These are phyloP conservation scores for Silurus asotus DNA, from an alignment of 2,113 vertebrate genomes.

Conservation along the genomic window DNA sequence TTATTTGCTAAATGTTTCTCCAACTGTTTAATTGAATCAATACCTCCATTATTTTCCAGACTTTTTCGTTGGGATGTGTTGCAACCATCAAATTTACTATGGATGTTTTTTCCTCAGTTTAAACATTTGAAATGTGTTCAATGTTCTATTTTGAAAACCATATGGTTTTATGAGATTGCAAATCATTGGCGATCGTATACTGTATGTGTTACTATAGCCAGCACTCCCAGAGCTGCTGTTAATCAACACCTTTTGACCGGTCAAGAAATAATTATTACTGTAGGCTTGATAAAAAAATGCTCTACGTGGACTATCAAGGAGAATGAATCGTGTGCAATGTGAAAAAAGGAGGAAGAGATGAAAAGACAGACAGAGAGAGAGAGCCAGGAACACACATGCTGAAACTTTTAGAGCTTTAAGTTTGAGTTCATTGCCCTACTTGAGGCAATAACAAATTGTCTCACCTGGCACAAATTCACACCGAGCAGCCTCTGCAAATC, in stretches of 20 bases:
- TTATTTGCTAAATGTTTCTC: no score
- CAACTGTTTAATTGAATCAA: no score
- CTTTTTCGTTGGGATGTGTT: no score
- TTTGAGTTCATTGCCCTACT: constrained; percentile 23
- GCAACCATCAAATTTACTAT: no score
- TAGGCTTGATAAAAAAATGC: neutral
- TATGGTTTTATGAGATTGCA: no score
- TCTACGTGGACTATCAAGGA: neutral
- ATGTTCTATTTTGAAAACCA: no score
- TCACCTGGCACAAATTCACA: constrained; percentile 29
- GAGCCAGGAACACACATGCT: neutral
- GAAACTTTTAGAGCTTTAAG: neutral
- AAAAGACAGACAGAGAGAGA: neutral
- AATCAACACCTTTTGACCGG: neutral
- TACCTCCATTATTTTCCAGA: no score
- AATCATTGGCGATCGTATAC: no score
- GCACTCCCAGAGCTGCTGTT: neutral
- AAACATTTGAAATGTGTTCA: no score
- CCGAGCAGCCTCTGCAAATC: constrained; percentile 7
- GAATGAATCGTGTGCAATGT: neutral
- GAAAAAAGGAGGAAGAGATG: neutral
- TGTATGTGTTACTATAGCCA: neutral
- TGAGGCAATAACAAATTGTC: constrained; percentile 33
- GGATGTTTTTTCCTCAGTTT: no score
- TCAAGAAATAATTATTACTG: neutral